phyloP scores from a whole-genome alignment of 2,888 invertebrate genomes.

The Aproaerema taeniolella region DNA sequence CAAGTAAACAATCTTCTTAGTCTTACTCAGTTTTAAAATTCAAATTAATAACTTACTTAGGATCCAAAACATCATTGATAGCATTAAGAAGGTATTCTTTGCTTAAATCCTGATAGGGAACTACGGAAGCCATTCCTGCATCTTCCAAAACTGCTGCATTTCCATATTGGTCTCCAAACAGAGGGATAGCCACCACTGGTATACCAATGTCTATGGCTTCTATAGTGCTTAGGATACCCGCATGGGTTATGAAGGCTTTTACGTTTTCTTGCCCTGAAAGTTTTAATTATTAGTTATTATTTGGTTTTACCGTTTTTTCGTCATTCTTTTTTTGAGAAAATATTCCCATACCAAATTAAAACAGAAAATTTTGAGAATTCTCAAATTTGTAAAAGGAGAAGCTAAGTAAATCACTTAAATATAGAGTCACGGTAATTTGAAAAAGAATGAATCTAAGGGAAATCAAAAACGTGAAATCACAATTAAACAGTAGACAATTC shows the following conservation, averaged over 20 bases:
- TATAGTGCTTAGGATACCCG: constrained; percentile 81
- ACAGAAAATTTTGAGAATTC: too few relatives aligned
- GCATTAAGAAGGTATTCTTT: constrained; percentile 73
- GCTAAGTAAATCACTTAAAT: too few relatives aligned
- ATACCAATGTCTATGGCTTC: constrained; percentile 82
- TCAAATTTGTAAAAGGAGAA: too few relatives aligned
- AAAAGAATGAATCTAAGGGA: too few relatives aligned
- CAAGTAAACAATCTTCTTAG: neutral
- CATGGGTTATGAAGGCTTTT: constrained; percentile 81
- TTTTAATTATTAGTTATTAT: neutral
- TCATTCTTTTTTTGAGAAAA: too few relatives aligned
- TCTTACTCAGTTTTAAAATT: neutral
- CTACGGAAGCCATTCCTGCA: constrained; percentile 76
- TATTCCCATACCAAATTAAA: too few relatives aligned
- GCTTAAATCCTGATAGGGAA: constrained; percentile 76
- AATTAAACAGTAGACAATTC: too few relatives aligned
- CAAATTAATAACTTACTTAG: constrained; percentile 79
- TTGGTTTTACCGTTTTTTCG: too few relatives aligned
- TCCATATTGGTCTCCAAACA: constrained; percentile 83
- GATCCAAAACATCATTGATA: constrained; percentile 74
- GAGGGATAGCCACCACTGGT: constrained; percentile 81
- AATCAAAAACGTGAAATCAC: too few relatives aligned
- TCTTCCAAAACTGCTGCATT: constrained; percentile 80
- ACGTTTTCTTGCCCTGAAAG: constrained; percentile 82
- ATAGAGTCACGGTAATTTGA: too few relatives aligned